Conservation (phyloP, 2,888 invertebrate genomes). For the Platycnemis pennipes region DNA sequence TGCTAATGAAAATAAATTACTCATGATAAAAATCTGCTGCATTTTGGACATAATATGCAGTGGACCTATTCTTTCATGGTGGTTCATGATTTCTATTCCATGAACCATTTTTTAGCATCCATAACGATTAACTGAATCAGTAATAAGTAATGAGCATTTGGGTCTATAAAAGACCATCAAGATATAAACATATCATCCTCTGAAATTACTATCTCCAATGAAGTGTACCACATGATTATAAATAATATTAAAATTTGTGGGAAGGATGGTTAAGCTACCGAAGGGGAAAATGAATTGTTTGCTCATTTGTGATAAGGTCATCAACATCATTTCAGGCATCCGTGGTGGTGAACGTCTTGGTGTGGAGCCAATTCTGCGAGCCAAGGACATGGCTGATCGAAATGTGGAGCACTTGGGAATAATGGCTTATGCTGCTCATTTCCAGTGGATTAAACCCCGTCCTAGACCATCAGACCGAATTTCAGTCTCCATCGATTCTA, state of each 20-base stretch:
- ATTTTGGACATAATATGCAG: too few relatives aligned
- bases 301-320: too few relatives aligned
- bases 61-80: too few relatives aligned
- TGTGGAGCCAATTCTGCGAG: conserved; percentile 93
- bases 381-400: conserved; percentile 96
- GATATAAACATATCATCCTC: neutral
- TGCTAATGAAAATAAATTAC: too few relatives aligned
- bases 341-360: conserved; percentile 85
- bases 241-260: neutral
- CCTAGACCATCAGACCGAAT: conserved; percentile 92
- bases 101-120: too few relatives aligned
- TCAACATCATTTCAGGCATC: conserved; percentile 79
- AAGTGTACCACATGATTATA: neutral
- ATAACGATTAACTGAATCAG: too few relatives aligned
- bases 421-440: conserved; percentile 97
- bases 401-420: conserved; percentile 98
- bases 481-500: conserved; percentile 89
- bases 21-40: too few relatives aligned
- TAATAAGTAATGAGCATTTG: too few relatives aligned
- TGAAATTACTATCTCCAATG: neutral
- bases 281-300: neutral
- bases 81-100: too few relatives aligned
- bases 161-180: too few relatives aligned
- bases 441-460: conserved; percentile 93
- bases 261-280: neutral